Evolutionary conservation across 2,888 invertebrate species (phyloP), one percentile per base, ranked within the genome.

Genomic region (Macaria liturata): DNA sequence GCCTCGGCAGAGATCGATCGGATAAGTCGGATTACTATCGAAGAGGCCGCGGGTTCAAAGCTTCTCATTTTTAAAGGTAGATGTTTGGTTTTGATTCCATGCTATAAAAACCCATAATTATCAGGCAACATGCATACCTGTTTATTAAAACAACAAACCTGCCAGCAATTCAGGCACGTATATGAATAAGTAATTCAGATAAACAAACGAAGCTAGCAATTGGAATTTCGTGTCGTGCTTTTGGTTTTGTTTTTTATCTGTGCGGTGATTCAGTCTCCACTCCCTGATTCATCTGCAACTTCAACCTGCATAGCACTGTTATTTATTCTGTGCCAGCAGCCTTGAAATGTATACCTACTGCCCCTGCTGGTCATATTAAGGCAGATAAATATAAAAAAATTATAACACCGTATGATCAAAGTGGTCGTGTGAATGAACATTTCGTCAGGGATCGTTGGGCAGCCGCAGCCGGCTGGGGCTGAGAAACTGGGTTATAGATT

Each of bases 401-500:
- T 54, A 54, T 44, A 54, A 54, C 54, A 37, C 48, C 48, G 39
- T 51, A 46, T 62, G 65, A 68, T 69, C 63, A 68, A 65, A 69
- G 66, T 37, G 34, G 68, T 67, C 64, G 64, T 69, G 70, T 72
- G 71, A 68, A 67, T 75, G 69, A 78, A 71, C 75, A 74, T 72
- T 76, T 68, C 65, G 66, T 68, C 69, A 71, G 70, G 67, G 68
- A 69, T 61, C 70, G 65, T 57, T 59, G 70, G 69, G 65, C 66
- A 65, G 71, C 64, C 39, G 65, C 66, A 65, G 71, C 64, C 39
- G 43, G 9, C 73, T 76, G 78, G 77, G 78, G 76, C 81, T 74
- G 71, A 69, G 68, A 76, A 82, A 79, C 75, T 82, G 72, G 81
- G 82, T 81, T 82, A 37, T 37, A 82, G 72, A 69, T 66, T 67